phyloP scores from a whole-genome alignment of 2,113 vertebrate species.

The Brevimyrus niger region DNA sequence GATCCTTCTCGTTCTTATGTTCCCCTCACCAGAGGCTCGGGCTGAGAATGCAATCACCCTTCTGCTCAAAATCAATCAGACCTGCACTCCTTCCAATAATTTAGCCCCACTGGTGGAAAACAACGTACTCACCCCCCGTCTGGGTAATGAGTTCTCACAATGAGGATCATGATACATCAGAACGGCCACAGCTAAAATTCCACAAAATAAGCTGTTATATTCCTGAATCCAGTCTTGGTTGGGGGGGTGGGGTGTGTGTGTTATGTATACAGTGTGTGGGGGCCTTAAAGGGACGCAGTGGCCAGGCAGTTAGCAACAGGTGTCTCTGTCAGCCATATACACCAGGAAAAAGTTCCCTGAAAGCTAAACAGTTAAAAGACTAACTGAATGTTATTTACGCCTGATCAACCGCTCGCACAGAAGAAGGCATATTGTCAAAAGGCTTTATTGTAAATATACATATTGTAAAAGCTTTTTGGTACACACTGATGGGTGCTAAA shows the following conservation, averaged over 20 bases:
- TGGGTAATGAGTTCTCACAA: conserved; percentile 38
- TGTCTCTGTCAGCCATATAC: background rate
- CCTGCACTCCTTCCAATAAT: conserved; percentile 34
- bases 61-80: conserved; percentile 43
- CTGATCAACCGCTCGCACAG: background rate
- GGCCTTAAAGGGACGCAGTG: background rate
- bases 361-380: background rate
- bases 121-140: conserved; percentile 13
- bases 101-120: conserved; percentile 32
- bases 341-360: background rate
- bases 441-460: too few relatives aligned
- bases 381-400: background rate
- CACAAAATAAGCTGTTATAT: conserved; percentile 19
- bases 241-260: background rate
- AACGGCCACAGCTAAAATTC: conserved; percentile 24
- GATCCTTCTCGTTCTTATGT: conserved; percentile 35
- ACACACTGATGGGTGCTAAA: background rate
- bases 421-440: background rate
- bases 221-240: conserved; percentile 1
- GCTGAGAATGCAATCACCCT: conserved; percentile 47
- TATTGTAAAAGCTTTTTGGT: conserved; percentile 2
- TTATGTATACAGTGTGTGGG: background rate
- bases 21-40: conserved; percentile 30
- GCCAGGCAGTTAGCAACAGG: background rate
- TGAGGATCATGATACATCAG: conserved; percentile 37